Conservation (phyloP, 2,888 invertebrate genomes). For the Agrilus cyanescens region DNA sequence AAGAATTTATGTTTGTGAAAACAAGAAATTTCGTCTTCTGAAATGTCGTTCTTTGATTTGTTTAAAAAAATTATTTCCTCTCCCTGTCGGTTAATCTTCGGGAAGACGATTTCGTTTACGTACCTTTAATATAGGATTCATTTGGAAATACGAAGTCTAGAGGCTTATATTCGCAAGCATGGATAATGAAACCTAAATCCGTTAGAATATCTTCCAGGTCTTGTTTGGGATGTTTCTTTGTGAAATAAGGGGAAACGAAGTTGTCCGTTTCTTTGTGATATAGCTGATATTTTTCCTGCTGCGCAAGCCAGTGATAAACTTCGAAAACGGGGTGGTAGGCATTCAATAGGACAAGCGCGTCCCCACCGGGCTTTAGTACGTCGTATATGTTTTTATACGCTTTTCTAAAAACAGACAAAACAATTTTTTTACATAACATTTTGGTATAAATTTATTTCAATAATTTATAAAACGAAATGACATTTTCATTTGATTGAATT, state of each 20-base stretch:
- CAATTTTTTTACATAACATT: no score
- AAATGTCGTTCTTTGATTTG: no score
- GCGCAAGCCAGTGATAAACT: constrained; percentile 47
- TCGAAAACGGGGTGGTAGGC: constrained; percentile 55
- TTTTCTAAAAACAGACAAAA: constrained; percentile 34
- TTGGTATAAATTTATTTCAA: no score
- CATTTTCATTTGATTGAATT: no score
- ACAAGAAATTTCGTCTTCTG: no score
- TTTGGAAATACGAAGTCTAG: no score
- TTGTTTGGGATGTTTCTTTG: constrained; percentile 44
- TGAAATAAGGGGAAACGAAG: constrained; percentile 55
- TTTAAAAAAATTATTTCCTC: no score
- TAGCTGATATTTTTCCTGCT: constrained; percentile 40
- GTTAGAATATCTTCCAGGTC: constrained; percentile 42
- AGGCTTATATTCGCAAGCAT: constrained; percentile 37
- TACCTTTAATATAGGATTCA: no score
- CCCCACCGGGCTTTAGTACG: constrained; percentile 51
- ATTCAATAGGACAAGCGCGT: constrained; percentile 53
- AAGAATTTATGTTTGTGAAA: no score
- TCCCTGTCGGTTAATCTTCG: no score
- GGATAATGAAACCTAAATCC: constrained; percentile 46
- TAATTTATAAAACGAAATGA: no score
- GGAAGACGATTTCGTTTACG: no score
- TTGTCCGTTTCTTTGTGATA: constrained; percentile 53
- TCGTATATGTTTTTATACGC: constrained; percentile 52